These are phyloP conservation scores for Drymonia ruficornis DNA, from an alignment of 2,888 invertebrate genomes.

Conservation along the genomic window DNA sequence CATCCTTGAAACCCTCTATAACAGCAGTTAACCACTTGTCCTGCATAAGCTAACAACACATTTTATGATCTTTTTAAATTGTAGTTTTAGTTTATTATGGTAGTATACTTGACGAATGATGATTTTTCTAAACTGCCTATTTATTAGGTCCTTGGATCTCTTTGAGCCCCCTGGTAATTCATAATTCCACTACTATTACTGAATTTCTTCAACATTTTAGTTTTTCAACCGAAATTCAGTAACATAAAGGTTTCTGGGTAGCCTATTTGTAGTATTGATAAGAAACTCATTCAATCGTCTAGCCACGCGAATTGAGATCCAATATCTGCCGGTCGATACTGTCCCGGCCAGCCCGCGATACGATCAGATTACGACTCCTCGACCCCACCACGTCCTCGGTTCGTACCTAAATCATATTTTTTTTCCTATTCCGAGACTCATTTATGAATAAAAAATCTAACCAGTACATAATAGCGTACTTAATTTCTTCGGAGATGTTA, in stretches of 20 bases:
- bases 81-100: no score
- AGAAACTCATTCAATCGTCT: conserved; percentile 1
- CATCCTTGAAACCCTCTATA: neutral
- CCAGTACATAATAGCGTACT: no score
- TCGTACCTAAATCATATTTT: neutral
- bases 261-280: conserved; percentile 1
- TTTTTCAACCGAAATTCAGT: neutral
- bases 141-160: no score
- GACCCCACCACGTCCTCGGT: no score
- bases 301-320: conserved; percentile 1
- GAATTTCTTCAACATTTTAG: neutral
- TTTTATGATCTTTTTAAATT: neutral
- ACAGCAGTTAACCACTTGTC: neutral
- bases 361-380: conserved; percentile 2
- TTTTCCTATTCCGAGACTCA: neutral
- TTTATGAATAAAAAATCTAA: neutral
- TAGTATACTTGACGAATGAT: no score
- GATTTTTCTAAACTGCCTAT: no score
- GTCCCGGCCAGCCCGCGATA: conserved; percentile 1
- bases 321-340: conserved; percentile 3
- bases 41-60: neutral
- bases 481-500: neutral
- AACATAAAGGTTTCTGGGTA: neutral
- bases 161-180: no score
- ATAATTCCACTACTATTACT: no score